Conservation (phyloP, 2,888 invertebrate genomes). For the Teleogryllus oceanicus region DNA sequence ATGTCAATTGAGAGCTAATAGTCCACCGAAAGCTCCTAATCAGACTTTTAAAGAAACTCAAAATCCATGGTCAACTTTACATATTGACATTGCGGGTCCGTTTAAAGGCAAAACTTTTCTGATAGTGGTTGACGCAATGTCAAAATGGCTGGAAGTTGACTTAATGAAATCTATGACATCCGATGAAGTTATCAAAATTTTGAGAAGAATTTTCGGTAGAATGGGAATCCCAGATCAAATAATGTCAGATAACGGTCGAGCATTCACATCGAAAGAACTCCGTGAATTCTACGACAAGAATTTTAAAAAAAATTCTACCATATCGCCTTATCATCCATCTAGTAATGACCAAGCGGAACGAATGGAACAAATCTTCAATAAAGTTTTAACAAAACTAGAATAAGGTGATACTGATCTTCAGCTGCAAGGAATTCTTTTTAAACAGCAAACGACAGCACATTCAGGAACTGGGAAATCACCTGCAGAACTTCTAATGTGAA, state of each 20-base stretch:
- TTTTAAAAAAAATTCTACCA: not conserved
- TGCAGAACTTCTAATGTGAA: not conserved
- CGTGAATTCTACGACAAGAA: not conserved
- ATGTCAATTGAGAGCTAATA: too few relatives aligned
- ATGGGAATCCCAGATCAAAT: not conserved
- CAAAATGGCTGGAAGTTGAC: too few relatives aligned
- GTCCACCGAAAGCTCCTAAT: too few relatives aligned
- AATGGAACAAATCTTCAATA: not conserved
- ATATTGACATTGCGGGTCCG: too few relatives aligned
- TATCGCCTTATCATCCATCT: not conserved
- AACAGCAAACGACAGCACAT: not conserved
- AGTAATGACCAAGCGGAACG: not conserved
- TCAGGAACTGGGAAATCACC: not conserved
- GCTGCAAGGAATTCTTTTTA: not conserved
- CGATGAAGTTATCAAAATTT: too few relatives aligned
- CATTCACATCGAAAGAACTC: not conserved
- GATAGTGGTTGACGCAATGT: too few relatives aligned
- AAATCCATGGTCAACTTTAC: too few relatives aligned
- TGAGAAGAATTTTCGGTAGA: not conserved
- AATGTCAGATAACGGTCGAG: not conserved
- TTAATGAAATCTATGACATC: too few relatives aligned
- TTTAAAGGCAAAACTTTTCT: too few relatives aligned
- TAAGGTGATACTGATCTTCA: not conserved
- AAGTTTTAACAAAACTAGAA: not conserved
- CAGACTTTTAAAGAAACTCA: too few relatives aligned